Conservation (phyloP, 2,888 invertebrate genomes). For the Epiperipatus broadwayi region DNA sequence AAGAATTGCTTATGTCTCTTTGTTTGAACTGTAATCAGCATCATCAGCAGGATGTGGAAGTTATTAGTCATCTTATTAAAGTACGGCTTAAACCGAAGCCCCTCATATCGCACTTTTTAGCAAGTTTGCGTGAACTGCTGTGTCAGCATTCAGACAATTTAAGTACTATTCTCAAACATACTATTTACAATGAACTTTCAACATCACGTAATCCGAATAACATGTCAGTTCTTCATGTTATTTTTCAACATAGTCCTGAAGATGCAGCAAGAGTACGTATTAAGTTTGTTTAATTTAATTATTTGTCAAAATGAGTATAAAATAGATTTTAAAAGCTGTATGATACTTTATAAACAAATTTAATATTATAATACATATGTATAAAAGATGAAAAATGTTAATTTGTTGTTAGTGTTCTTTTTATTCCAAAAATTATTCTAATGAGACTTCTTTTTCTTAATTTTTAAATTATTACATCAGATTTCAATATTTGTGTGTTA, state of each 20-base stretch:
- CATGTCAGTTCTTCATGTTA: conserved; percentile 69
- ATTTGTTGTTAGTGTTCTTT: too few relatives aligned
- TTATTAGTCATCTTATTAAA: conserved; percentile 57
- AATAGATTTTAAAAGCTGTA: background rate
- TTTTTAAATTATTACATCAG: too few relatives aligned
- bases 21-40: conserved; percentile 68
- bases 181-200: conserved; percentile 84
- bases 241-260: conserved; percentile 66
- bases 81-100: conserved; percentile 84
- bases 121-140: conserved; percentile 80
- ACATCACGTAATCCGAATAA: conserved; percentile 75
- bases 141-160: conserved; percentile 62
- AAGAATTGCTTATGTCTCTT: conserved; percentile 71
- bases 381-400: too few relatives aligned
- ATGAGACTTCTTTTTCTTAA: too few relatives aligned
- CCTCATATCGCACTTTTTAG: conserved; percentile 61
- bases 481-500: too few relatives aligned
- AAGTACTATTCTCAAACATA: conserved; percentile 63
- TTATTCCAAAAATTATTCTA: too few relatives aligned
- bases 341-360: too few relatives aligned
- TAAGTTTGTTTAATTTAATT: background rate
- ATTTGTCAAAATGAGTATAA: background rate
- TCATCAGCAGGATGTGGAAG: conserved; percentile 46
- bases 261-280: conserved; percentile 42
- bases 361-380: too few relatives aligned